phyloP scores from a whole-genome alignment of 2,888 invertebrate species.

The Dicyrtomina minuta region DNA sequence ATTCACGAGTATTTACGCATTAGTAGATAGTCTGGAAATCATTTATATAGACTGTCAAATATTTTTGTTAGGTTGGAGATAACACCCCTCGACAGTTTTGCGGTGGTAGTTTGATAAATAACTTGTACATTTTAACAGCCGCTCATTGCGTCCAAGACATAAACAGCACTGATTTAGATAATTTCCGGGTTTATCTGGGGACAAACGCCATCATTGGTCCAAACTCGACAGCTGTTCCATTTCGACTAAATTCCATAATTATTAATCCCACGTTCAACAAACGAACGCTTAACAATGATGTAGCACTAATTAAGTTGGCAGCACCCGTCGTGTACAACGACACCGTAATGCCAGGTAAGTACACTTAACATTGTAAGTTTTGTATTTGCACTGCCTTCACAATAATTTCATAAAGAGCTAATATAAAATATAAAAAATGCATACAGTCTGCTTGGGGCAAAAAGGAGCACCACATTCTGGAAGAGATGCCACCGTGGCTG shows the following conservation, averaged over 20 bases:
- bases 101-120: slow-evolving; percentile 41
- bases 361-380: too few relatives aligned
- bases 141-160: slow-evolving; percentile 44
- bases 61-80: slow-evolving; percentile 16
- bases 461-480: slow-evolving; percentile 27
- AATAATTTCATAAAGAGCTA: too few relatives aligned
- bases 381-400: too few relatives aligned
- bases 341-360: slow-evolving; percentile 66
- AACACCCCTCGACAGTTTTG: slow-evolving; percentile 38
- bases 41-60: not conserved
- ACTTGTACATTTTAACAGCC: slow-evolving; percentile 43
- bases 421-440: too few relatives aligned
- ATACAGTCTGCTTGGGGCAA: slow-evolving; percentile 65
- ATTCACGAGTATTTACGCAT: too few relatives aligned
- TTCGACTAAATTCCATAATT: slow-evolving; percentile 57
- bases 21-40: too few relatives aligned
- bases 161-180: slow-evolving; percentile 24
- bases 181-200: slow-evolving; percentile 42
- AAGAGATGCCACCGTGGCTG: slow-evolving; percentile 2
- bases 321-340: slow-evolving; percentile 65
- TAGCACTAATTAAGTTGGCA: slow-evolving; percentile 70
- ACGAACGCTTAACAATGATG: slow-evolving; percentile 72
- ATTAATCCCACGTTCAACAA: slow-evolving; percentile 68
- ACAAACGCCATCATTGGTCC: slow-evolving; percentile 42
- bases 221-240: slow-evolving; percentile 18